phyloP scores from a whole-genome alignment of 2,888 invertebrate genomes.

The Mimas tiliae region DNA sequence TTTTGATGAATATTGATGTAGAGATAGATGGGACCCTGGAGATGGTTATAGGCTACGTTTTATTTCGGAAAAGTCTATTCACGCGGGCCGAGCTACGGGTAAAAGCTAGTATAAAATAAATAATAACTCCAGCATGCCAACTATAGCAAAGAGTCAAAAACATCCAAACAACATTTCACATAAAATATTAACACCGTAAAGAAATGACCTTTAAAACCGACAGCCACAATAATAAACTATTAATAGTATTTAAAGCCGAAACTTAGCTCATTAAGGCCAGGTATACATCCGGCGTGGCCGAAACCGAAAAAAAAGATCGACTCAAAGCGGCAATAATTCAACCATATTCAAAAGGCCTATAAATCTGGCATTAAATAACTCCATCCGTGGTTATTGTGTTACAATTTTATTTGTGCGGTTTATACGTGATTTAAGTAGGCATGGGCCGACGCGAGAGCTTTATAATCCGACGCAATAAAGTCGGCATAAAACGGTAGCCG shows the following conservation, averaged over 20 bases:
- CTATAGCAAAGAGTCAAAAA: conserved; percentile 3
- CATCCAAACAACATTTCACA: conserved; percentile 18
- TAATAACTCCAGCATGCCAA: background rate
- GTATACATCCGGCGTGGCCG: conserved; percentile 44
- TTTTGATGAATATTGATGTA: too few relatives aligned
- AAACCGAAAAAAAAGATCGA: conserved; percentile 19
- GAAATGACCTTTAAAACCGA: conserved; percentile 17
- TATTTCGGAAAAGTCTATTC: too few relatives aligned
- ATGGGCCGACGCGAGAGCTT: conserved; percentile 32
- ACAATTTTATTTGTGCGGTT: conserved; percentile 31
- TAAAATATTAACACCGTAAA: conserved; percentile 20
- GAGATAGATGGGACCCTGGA: too few relatives aligned
- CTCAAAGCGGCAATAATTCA: conserved; percentile 31
- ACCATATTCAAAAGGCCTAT: conserved; percentile 61
- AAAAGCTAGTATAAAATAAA: too few relatives aligned
- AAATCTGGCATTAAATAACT: conserved; percentile 74
- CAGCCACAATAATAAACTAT: conserved; percentile 30
- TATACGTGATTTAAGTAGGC: conserved; percentile 21
- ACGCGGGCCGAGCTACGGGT: too few relatives aligned
- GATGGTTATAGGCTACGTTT: too few relatives aligned
- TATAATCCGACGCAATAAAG: conserved; percentile 68
- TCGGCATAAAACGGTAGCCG: conserved; percentile 77
- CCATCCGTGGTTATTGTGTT: conserved; percentile 53
- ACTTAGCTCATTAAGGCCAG: conserved; percentile 30
- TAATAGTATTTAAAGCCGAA: conserved; percentile 30